A percentile compares a stretch with the other conserved stretches of the same genome.
These are phyloP conservation scores for Cuculus canorus DNA, from an alignment of 2,797 vertebrate genomes.

Conservation along the genomic window DNA sequence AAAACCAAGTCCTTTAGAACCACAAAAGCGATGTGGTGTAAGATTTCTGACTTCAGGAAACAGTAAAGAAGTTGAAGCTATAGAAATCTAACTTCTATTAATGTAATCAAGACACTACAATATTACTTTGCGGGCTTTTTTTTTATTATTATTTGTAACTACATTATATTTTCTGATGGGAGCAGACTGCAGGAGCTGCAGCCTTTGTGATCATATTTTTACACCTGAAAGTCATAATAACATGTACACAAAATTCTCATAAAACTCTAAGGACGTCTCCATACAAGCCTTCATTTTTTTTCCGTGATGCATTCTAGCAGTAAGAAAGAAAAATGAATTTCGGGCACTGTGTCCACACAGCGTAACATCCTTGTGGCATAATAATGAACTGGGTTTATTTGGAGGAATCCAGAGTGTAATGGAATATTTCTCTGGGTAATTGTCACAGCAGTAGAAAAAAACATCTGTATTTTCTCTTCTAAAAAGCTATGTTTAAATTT, in stretches of 20 bases:
- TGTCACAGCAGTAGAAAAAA: background rate
- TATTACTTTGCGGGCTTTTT: background rate
- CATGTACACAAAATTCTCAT: rapidly evolving
- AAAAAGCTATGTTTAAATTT: background rate
- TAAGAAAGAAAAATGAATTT: background rate
- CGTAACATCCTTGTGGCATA: background rate
- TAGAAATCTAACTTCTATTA: background rate
- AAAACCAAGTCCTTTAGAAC: background rate
- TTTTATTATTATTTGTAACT: background rate
- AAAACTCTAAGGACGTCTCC: background rate
- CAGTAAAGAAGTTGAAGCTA: background rate
- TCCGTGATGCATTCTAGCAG: background rate
- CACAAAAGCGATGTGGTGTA: background rate
- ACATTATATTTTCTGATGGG: background rate
- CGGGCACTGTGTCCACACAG: background rate
- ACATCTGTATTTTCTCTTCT: background rate
- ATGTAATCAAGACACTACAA: background rate
- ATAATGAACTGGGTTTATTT: background rate
- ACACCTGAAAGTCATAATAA: background rate
- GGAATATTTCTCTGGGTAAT: background rate
- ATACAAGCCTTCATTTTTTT: background rate
- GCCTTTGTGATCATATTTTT: background rate
- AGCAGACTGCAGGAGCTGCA: background rate
- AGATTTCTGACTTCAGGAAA: background rate
- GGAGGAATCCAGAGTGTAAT: background rate